These are phyloP conservation scores for Sciaenops ocellatus DNA, from an alignment of 2,797 vertebrate species.

Conservation along the genomic window DNA sequence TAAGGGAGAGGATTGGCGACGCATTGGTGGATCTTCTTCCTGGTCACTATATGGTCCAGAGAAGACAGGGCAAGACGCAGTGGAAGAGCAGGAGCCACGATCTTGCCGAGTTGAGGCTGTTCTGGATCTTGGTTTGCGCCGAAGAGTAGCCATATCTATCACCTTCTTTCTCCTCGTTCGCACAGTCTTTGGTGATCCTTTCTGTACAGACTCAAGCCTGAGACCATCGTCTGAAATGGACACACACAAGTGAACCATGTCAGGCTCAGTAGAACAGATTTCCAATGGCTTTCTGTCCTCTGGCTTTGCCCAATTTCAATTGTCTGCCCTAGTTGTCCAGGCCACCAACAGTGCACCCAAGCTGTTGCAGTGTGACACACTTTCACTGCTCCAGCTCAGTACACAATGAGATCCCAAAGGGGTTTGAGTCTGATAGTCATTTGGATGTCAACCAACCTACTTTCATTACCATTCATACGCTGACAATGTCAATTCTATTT, in stretches of 20 bases:
- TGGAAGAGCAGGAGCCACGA: constrained; percentile 82
- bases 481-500: constrained; percentile 56
- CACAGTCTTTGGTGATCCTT: constrained; percentile 55
- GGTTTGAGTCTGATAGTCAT: constrained; percentile 48
- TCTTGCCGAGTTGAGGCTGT: constrained; percentile 71
- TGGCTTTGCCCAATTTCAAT: constrained; percentile 69
- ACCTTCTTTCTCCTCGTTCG: constrained; percentile 37
- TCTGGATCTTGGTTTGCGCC: constrained; percentile 66
- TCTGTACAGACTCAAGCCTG: constrained; percentile 74
- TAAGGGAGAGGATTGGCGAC: constrained; percentile 78
- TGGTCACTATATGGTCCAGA: constrained; percentile 78
- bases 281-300: constrained; percentile 73
- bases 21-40: constrained; percentile 70
- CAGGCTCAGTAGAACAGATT: constrained; percentile 67
- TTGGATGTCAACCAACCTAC: constrained; percentile 58
- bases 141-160: constrained; percentile 68
- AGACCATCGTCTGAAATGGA: constrained; percentile 76
- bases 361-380: constrained; percentile 72
- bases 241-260: constrained; percentile 84
- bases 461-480: constrained; percentile 57
- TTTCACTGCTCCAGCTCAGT: constrained; percentile 54
- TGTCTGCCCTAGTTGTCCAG: constrained; percentile 74
- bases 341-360: constrained; percentile 50
- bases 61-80: constrained; percentile 83
- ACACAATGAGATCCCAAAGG: constrained; percentile 56